Evolutionary conservation across 2,113 vertebrate species (phyloP).

Genomic region (Pongo abelii): DNA sequence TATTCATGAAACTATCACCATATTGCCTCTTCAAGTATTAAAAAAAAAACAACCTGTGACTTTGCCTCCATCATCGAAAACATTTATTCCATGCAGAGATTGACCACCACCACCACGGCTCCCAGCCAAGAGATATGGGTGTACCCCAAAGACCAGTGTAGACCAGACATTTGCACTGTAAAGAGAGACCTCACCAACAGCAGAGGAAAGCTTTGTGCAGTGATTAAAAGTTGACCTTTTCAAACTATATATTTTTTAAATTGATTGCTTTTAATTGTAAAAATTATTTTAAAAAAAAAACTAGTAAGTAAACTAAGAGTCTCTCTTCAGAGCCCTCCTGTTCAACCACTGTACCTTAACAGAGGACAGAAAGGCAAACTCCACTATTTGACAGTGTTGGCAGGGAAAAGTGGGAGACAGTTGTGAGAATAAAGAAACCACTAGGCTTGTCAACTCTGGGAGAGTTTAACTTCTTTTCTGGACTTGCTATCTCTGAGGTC

Average conservation of each 20-base stretch:
- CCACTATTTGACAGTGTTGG: neutral
- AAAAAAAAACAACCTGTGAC: neutral
- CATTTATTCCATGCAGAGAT: neutral
- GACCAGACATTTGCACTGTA: accelerated
- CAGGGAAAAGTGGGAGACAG: neutral
- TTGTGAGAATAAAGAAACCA: neutral
- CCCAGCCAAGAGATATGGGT: neutral
- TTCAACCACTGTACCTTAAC: neutral
- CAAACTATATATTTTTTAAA: neutral
- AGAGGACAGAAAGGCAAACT: neutral
- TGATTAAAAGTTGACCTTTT: neutral
- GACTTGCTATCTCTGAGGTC: neutral
- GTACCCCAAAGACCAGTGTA: neutral
- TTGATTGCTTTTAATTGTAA: neutral
- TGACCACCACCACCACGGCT: neutral
- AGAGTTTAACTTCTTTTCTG: neutral
- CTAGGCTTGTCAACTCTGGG: neutral
- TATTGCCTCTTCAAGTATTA: neutral
- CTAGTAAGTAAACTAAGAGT: neutral
- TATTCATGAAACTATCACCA: neutral
- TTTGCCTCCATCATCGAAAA: neutral
- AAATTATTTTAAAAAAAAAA: neutral
- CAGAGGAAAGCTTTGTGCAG: neutral
- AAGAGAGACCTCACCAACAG: neutral
- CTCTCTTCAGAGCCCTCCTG: neutral